Evolutionary conservation across 2,888 invertebrate genomes (phyloP), one percentile per base, ranked within the genome.

Genomic region (Taphrorychus bicolor): DNA sequence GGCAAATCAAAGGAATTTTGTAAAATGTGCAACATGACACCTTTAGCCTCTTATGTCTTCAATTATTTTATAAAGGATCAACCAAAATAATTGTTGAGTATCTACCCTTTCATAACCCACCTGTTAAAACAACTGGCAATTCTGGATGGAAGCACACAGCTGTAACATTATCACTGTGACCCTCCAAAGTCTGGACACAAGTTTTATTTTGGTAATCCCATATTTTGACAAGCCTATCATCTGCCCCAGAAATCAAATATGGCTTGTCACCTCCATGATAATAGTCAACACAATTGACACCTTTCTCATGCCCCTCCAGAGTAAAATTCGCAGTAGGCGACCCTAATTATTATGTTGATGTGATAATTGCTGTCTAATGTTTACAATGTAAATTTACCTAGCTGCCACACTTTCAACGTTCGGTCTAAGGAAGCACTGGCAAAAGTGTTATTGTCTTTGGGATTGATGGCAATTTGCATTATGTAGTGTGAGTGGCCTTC

Each of bases 131-230:
- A 72, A 99, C 94, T 0, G 99, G 99, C 70, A 99, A 84, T 80
- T 98, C 98, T 0, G 99, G 98, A 84, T 99, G 99, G 85, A 99
- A 99, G 67, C 94, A 93, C 0, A 98, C 98, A 0, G 94, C 92
- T 1, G 94, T 91, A 59, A 99, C 95, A 80, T 99, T 99, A 80
- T 97, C 96, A 0, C 95, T 93, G 83, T 99, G 99, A 0, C 98
- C 93, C 83, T 98, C 98, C 69, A 99, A 84, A 0, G 98, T 98
- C 81, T 99, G 98, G 0, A 99, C 98, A 82, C 98, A 99, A 0
- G 97, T 98, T 85, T 99, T 99, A 83, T 98, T 99, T 83, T 99
- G 95, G 82, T 99, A 99, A 80, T 99, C 99, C 99, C 99, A 99
- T 76, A 99, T 99, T 84, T 98, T 99, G 4, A 98, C 97, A 49